These are phyloP conservation scores for Scaptomyza flava DNA, from an alignment of 2,888 invertebrate genomes.

Conservation along the genomic window DNA sequence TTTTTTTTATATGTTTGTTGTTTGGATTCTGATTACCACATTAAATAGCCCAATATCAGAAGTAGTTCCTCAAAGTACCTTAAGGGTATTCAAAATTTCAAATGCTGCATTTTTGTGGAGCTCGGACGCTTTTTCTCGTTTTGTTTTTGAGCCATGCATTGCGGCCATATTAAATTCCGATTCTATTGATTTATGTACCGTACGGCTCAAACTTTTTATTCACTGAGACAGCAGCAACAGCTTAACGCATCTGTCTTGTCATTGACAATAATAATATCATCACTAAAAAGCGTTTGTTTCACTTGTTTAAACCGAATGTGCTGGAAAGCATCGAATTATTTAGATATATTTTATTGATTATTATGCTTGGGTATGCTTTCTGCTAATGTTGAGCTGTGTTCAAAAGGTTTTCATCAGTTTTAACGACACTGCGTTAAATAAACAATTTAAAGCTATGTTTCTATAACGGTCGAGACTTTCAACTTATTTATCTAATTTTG, in stretches of 20 bases:
- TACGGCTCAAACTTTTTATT: slow-evolving; percentile 45
- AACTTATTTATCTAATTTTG: slow-evolving; percentile 6
- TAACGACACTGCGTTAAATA: slow-evolving; percentile 5
- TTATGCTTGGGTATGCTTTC: not conserved
- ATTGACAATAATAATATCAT: slow-evolving; percentile 60
- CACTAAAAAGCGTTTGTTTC: slow-evolving; percentile 19
- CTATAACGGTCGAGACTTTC: not conserved
- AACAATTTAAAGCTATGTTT: slow-evolving; percentile 9
- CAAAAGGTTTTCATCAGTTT: not conserved
- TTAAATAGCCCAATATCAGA: too few species aligned
- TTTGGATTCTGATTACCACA: too few species aligned
- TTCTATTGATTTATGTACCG: slow-evolving; percentile 67
- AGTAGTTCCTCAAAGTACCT: too few species aligned
- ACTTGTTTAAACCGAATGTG: not conserved
- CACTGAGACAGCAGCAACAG: slow-evolving; percentile 47
- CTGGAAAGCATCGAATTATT: not conserved
- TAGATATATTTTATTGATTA: slow-evolving; percentile 1
- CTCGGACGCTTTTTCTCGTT: not conserved
- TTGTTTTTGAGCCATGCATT: slow-evolving; percentile 39
- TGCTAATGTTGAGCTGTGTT: not conserved
- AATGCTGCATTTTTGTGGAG: not conserved
- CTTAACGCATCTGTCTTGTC: slow-evolving; percentile 43
- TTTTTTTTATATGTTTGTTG: too few species aligned
- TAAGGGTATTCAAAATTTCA: too few species aligned
- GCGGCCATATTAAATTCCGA: slow-evolving; percentile 74